These are phyloP conservation scores for Dichetophora obliterata DNA, from an alignment of 2,888 invertebrate species.

Conservation along the genomic window DNA sequence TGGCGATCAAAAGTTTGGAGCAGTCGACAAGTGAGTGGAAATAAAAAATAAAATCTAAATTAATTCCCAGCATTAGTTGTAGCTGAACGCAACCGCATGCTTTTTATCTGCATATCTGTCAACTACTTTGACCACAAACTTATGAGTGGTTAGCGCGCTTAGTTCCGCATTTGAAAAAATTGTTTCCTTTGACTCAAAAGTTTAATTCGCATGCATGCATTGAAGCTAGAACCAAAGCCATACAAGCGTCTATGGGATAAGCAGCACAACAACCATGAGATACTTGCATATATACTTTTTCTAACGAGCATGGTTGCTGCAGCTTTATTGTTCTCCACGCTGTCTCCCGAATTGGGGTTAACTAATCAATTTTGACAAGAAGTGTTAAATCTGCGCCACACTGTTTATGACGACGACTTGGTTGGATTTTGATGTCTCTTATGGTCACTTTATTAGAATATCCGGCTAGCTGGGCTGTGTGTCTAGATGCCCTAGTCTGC, in stretches of 20 bases:
- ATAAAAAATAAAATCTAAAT: background rate
- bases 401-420: constrained; percentile 23
- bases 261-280: constrained; percentile 3
- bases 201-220: constrained; percentile 19
- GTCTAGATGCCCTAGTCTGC: background rate
- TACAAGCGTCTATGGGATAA: background rate
- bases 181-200: constrained; percentile 23
- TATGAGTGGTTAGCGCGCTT: constrained; percentile 17
- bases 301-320: constrained; percentile 7
- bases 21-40: background rate
- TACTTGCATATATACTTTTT: constrained; percentile 18
- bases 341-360: constrained; percentile 37
- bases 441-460: constrained; percentile 60
- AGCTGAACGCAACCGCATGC: background rate
- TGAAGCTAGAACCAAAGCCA: background rate
- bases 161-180: constrained; percentile 33
- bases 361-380: constrained; percentile 67
- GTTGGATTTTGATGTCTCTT: constrained; percentile 36
- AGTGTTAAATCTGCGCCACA: constrained; percentile 66
- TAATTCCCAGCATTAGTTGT: constrained; percentile 24
- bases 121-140: background rate
- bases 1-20: background rate
- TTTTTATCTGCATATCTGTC: background rate
- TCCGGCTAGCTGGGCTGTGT: constrained; percentile 52
- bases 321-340: background rate